These are phyloP conservation scores for Percina caprodes DNA, from an alignment of 2,113 vertebrate species.

Conservation along the genomic window DNA sequence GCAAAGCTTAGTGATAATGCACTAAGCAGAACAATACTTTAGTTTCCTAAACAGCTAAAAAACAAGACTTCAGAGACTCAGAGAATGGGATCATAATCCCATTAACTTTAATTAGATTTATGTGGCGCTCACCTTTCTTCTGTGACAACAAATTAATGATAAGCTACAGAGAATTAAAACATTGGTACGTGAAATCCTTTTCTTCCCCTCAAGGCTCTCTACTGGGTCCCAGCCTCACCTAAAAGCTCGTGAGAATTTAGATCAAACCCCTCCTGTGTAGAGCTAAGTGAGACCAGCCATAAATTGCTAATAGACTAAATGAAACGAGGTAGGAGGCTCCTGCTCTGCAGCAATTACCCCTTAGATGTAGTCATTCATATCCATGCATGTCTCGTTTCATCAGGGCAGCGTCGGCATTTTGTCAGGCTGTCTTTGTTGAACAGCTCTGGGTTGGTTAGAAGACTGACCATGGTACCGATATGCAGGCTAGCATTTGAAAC, in stretches of 20 bases:
- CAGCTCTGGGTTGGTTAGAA: slow-evolving; percentile 61
- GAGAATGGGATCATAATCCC: slow-evolving; percentile 64
- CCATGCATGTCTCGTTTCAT: slow-evolving; percentile 85
- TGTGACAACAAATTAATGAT: slow-evolving; percentile 74
- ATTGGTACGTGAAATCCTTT: slow-evolving; percentile 70
- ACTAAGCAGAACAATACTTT: slow-evolving; percentile 32
- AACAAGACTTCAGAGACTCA: slow-evolving; percentile 43
- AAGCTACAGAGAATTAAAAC: slow-evolving; percentile 74
- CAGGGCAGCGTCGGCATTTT: slow-evolving; percentile 72
- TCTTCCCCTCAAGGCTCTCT: slow-evolving; percentile 70
- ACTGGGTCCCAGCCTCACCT: slow-evolving; percentile 76
- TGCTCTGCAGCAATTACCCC: slow-evolving; percentile 82
- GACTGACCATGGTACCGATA: slow-evolving; percentile 82
- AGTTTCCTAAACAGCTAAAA: slow-evolving; percentile 27
- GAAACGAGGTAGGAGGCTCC: slow-evolving; percentile 88
- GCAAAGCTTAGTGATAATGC: slow-evolving; percentile 20
- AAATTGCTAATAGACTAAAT: slow-evolving; percentile 97
- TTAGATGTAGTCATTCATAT: slow-evolving; percentile 87
- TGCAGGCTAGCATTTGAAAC: slow-evolving; percentile 92
- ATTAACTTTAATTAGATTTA: slow-evolving; percentile 75
- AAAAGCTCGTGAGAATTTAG: slow-evolving; percentile 81
- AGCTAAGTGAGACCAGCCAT: slow-evolving; percentile 91
- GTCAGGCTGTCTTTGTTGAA: slow-evolving; percentile 72
- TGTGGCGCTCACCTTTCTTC: slow-evolving; percentile 69
- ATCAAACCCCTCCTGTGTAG: slow-evolving; percentile 85